Conservation (phyloP, 2,797 vertebrate genomes). For the Parauchenoglanis ngamensis region DNA sequence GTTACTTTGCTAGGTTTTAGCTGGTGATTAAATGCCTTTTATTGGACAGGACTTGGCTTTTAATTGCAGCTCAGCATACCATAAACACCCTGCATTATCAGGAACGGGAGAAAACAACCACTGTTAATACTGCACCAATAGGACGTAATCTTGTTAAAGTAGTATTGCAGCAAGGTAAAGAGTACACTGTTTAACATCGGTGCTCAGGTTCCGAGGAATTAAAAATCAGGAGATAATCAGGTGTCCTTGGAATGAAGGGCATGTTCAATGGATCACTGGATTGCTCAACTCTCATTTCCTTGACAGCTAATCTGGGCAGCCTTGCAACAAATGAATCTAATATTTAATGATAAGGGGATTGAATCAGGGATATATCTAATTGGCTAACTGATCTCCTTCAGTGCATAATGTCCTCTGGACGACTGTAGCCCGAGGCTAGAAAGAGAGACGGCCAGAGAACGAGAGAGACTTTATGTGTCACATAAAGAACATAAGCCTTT, state of each 20-base stretch:
- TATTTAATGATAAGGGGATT: slow-evolving; percentile 62
- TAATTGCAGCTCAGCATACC: slow-evolving; percentile 62
- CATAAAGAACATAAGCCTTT: slow-evolving; percentile 67
- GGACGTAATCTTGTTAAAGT: not conserved
- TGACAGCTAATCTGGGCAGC: slow-evolving; percentile 59
- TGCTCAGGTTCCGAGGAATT: slow-evolving; percentile 71
- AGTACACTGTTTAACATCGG: slow-evolving; percentile 52
- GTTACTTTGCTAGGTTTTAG: slow-evolving; percentile 72
- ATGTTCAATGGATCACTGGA: slow-evolving; percentile 61
- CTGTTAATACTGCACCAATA: not conserved
- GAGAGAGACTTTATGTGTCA: slow-evolving; percentile 62
- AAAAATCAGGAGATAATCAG: slow-evolving; percentile 58
- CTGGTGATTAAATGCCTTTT: slow-evolving; percentile 71
- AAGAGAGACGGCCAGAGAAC: slow-evolving; percentile 11
- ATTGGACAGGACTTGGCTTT: slow-evolving; percentile 61
- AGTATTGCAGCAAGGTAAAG: not conserved
- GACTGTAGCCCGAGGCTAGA: slow-evolving; percentile 63
- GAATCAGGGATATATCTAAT: slow-evolving; percentile 73
- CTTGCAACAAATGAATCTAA: slow-evolving; percentile 51
- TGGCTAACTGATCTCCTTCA: slow-evolving; percentile 73
- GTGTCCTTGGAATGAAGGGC: slow-evolving; percentile 70
- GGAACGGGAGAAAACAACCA: slow-evolving; percentile 51
- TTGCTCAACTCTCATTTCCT: slow-evolving; percentile 63
- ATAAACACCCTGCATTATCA: slow-evolving; percentile 61
- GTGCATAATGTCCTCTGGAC: slow-evolving; percentile 72